phyloP scores from a whole-genome alignment of 1,140 invertebrate genomes.

The Aethina tumida region DNA sequence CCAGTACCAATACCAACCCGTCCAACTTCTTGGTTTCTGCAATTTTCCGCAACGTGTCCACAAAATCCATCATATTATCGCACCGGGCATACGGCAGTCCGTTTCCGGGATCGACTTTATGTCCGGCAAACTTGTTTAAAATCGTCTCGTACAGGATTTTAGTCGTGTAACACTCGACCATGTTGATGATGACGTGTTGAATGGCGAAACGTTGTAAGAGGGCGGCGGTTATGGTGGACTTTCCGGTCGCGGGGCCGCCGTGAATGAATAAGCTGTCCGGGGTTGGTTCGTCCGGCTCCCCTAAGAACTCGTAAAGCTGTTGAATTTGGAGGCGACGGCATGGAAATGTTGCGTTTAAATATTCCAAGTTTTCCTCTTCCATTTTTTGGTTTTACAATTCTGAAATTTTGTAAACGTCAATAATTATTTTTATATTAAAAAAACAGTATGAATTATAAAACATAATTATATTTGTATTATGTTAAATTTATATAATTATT shows the following conservation, averaged over 20 bases:
- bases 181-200: constrained; percentile 61
- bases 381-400: constrained; percentile 1
- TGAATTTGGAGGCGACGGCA: constrained; percentile 50
- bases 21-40: constrained; percentile 30
- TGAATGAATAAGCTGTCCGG: constrained; percentile 60
- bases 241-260: constrained; percentile 72
- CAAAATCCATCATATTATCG: constrained; percentile 66
- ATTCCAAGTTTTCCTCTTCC: too few species aligned
- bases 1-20: constrained; percentile 56
- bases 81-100: constrained; percentile 42
- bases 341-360: constrained; percentile 35
- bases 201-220: constrained; percentile 49
- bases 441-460: too few species aligned
- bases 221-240: constrained; percentile 54
- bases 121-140: constrained; percentile 46
- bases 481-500: too few species aligned
- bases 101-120: constrained; percentile 31
- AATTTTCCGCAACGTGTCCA: constrained; percentile 44
- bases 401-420: too few species aligned
- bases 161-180: constrained; percentile 67
- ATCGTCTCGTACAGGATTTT: constrained; percentile 71
- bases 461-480: too few species aligned
- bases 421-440: too few species aligned
- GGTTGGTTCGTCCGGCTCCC: constrained; percentile 45
- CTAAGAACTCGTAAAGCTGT: constrained; percentile 48